phyloP scores from a whole-genome alignment of 1,140 invertebrate species.

The Propsilocerus akamusi region DNA sequence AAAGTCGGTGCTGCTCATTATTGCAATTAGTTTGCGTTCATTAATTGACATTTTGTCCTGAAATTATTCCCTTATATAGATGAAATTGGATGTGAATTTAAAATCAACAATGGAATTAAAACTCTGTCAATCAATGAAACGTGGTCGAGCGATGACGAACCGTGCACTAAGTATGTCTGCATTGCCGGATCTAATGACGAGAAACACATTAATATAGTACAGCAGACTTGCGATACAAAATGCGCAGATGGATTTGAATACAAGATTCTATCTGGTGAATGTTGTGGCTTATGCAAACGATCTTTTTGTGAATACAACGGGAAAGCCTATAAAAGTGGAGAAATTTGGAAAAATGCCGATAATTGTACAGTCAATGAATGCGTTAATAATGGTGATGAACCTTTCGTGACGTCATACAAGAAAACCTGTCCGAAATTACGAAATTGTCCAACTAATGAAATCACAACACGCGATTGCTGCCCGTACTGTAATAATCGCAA shows the following conservation, averaged over 20 bases:
- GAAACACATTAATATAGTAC: background rate
- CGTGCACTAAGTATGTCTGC: background rate
- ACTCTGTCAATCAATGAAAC: background rate
- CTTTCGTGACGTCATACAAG: constrained; percentile 16
- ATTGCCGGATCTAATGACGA: no score
- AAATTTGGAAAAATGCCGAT: constrained; percentile 19
- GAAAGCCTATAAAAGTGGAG: constrained; percentile 16
- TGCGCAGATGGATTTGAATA: constrained; percentile 13
- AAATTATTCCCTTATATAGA: no score
- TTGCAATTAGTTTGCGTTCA: no score
- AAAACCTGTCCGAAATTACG: constrained; percentile 14
- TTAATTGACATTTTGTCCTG: no score
- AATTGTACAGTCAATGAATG: constrained; percentile 20
- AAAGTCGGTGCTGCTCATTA: no score
- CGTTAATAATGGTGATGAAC: constrained; percentile 3
- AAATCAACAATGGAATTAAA: no score
- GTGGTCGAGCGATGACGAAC: background rate
- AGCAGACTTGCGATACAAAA: background rate
- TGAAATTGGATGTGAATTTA: background rate
- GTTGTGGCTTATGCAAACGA: constrained; percentile 19
- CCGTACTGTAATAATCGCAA: constrained; percentile 10
- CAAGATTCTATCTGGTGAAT: constrained; percentile 12
- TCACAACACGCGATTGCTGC: constrained; percentile 17
- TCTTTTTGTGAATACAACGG: constrained; percentile 18
- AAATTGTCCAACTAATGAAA: constrained; percentile 14